Conservation (phyloP, 2,888 invertebrate species). For the Onchidella celtica region DNA sequence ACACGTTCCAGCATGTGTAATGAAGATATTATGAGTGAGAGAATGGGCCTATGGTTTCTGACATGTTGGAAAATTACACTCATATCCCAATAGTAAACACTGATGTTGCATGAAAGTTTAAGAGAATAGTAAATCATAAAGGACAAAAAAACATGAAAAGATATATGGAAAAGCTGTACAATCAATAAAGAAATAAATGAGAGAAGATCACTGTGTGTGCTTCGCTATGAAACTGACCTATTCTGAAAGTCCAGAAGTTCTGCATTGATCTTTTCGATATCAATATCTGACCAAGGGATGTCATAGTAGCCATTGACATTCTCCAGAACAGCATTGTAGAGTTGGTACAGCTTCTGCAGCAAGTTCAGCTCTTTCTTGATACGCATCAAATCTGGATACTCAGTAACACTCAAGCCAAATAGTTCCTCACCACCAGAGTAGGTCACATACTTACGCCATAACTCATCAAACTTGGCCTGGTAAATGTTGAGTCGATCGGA, state of each 20-base stretch:
- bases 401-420: constrained; percentile 94
- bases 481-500: constrained; percentile 92
- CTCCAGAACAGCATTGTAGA: constrained; percentile 98
- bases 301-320: constrained; percentile 97
- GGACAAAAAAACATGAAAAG: too few species aligned
- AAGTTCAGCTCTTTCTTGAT: constrained; percentile 96
- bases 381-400: constrained; percentile 95
- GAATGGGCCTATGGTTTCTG: too few species aligned
- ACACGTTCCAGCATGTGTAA: too few species aligned
- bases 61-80: too few species aligned
- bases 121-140: too few species aligned
- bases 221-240: constrained; percentile 82
- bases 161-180: not conserved
- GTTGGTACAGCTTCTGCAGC: constrained; percentile 96
- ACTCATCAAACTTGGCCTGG: constrained; percentile 92
- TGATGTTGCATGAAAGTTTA: too few species aligned
- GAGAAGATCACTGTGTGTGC: too few species aligned
- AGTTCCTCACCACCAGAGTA: constrained; percentile 97
- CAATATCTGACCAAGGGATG: constrained; percentile 97
- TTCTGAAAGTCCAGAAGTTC: constrained; percentile 98
- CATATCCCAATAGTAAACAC: too few species aligned
- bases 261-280: constrained; percentile 98
- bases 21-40: too few species aligned
- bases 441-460: constrained; percentile 96
- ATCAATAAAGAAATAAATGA: too few species aligned